Evolutionary conservation across 2,113 vertebrate genomes (phyloP).

Genomic region (Pomatostomus ruficeps): DNA sequence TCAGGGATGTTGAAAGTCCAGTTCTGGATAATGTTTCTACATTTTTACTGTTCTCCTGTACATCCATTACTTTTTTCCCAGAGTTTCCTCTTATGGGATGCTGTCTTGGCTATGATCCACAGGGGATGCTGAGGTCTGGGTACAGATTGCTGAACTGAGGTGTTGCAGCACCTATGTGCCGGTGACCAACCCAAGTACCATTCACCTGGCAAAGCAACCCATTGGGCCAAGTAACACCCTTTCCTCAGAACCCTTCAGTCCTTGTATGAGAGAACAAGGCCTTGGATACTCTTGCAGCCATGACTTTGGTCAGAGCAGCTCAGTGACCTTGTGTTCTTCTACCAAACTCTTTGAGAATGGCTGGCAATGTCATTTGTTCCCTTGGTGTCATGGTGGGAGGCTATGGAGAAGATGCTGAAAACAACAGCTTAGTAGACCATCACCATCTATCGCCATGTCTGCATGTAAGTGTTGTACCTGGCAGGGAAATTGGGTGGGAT

Average conservation of each 20-base stretch:
- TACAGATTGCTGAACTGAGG: not conserved
- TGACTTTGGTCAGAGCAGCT: not conserved
- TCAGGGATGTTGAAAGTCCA: not conserved
- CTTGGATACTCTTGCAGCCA: not conserved
- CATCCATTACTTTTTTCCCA: not conserved
- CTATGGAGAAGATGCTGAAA: not conserved
- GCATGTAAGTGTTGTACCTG: fast-evolving
- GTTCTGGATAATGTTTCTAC: not conserved
- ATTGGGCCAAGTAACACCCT: fast-evolving
- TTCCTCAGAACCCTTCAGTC: not conserved
- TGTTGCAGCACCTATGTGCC: not conserved
- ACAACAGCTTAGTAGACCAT: not conserved
- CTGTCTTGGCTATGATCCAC: not conserved
- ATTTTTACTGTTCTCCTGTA: not conserved
- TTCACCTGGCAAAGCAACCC: not conserved
- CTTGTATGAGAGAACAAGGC: not conserved
- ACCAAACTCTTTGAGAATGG: not conserved
- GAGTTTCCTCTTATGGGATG: not conserved
- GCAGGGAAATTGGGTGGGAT: not conserved
- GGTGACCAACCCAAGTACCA: not conserved
- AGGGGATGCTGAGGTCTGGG: not conserved
- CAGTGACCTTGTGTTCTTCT: not conserved
- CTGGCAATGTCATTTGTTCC: not conserved
- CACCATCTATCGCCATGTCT: not conserved
- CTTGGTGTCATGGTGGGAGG: not conserved